Evolutionary conservation across 2,888 invertebrate genomes (phyloP), one percentile per base, ranked within the genome.

Genomic region (Heliconius hortense): DNA sequence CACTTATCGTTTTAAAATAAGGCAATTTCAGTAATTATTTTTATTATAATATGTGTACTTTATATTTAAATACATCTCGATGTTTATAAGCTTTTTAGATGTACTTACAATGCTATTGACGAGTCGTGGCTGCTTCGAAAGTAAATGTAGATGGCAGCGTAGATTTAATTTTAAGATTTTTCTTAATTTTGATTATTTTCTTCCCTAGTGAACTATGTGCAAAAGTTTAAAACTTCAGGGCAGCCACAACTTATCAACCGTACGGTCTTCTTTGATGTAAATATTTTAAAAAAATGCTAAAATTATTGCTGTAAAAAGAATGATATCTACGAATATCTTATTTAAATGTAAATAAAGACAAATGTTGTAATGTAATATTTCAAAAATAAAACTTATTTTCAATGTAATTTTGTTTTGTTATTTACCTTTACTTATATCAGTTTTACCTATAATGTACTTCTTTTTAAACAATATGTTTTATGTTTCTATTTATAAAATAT

Each of bases 301-400:
- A 28, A 31, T 53, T 69, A 53, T 35, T 66, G 24, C 24, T 69
- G 69, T 69, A 56, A 31, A 69, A 59, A 56, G 28, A 26, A 31
- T 31, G 31, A 60, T 53, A 56, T 28, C 35, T 35, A 56, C 26
- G 28, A 59, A 43, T 67, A 73, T 67, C 48, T 43, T 24, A 62
- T 26, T 18, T 53, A 68, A 43, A 63, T 70, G 63, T 70, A 74
- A 63, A 74, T 74, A 68, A 31, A 62, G 62, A 43, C 31, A 63
- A 53, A 64, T 69, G 63, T 48, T 74, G 8, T 62, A n/a, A 59
- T 59, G 35, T 39, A 43, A 73, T 73, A 73, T 73, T 67, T 60
- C 31, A 28, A 73, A 60, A 73, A 60, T 73, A 73, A 73, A 73
- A 43, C 21, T 60, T 73, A 73, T 73, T 73, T 73, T 73, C 67